Evolutionary conservation across 92 coral and sea anemone species (phyloP).

Genomic region (Palythoa heliodiscus): DNA sequence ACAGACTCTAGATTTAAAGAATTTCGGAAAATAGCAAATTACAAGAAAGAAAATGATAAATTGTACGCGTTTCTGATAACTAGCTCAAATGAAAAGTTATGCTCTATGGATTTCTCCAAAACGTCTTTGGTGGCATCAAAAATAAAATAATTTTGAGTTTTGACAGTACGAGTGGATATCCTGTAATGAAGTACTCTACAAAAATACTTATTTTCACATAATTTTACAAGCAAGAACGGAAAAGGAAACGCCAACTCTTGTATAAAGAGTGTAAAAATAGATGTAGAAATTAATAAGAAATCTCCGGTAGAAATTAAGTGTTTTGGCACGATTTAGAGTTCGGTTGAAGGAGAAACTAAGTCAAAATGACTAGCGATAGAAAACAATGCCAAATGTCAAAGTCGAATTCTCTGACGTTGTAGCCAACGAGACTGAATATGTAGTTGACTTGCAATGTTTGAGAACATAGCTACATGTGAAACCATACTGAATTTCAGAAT

Average conservation of each 20-base stretch:
- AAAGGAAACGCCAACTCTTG: slow-evolving; percentile 14
- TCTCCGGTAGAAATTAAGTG: not conserved
- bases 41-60: not conserved
- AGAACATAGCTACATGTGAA: not conserved
- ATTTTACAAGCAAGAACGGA: slow-evolving; percentile 16
- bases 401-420: not conserved
- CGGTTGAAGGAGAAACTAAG: not conserved
- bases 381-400: not conserved
- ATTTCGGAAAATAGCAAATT: not conserved
- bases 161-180: not conserved
- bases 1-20: not conserved
- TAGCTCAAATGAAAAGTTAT: not conserved
- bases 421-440: not conserved
- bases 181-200: slow-evolving; percentile 9
- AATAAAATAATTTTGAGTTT: not conserved
- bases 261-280: slow-evolving; percentile 19
- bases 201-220: not conserved
- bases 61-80: too few species aligned
- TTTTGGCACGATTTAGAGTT: slow-evolving; percentile 1
- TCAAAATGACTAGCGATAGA: not conserved
- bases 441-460: not conserved
- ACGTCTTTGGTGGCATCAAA: not conserved
- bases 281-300: slow-evolving; percentile 18
- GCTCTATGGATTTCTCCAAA: not conserved
- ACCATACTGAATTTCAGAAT: too few species aligned